Evolutionary conservation across 2,113 vertebrate species (phyloP).

Genomic region (Spea multiplicata): DNA sequence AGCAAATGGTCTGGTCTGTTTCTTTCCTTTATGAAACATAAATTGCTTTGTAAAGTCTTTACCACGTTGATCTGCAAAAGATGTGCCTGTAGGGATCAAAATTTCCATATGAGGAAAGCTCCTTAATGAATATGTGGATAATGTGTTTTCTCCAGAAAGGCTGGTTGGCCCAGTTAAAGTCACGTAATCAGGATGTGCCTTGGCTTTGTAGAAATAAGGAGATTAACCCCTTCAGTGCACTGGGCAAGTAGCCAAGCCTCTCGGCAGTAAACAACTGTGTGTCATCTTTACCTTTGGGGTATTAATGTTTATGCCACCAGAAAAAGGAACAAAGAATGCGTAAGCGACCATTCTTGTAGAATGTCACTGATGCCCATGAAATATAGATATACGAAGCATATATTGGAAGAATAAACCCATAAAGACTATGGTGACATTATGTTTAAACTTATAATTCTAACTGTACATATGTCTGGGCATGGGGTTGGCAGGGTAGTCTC

Average conservation of each 20-base stretch:
- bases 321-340: neutral
- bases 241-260: conserved; percentile 4
- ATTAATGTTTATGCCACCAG: neutral
- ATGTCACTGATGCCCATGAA: neutral
- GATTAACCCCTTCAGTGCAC: conserved; percentile 45
- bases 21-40: conserved; percentile 28
- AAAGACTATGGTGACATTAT: no score
- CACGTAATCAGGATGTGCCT: conserved; percentile 54
- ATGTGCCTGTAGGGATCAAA: conserved; percentile 54
- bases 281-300: neutral
- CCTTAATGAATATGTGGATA: conserved; percentile 66
- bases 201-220: conserved; percentile 22
- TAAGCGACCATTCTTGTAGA: neutral
- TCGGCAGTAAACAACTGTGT: neutral
- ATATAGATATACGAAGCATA: no score
- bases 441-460: no score
- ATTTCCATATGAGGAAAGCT: conserved; percentile 63
- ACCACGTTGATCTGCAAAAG: conserved; percentile 47
- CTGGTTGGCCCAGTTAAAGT: conserved; percentile 61
- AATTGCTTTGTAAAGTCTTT: conserved; percentile 55
- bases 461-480: no score
- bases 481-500: no score
- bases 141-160: conserved; percentile 54
- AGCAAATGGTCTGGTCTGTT: neutral
- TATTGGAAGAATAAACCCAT: no score